phyloP scores from a whole-genome alignment of 2,888 invertebrate species.

The Drosophila cognata region DNA sequence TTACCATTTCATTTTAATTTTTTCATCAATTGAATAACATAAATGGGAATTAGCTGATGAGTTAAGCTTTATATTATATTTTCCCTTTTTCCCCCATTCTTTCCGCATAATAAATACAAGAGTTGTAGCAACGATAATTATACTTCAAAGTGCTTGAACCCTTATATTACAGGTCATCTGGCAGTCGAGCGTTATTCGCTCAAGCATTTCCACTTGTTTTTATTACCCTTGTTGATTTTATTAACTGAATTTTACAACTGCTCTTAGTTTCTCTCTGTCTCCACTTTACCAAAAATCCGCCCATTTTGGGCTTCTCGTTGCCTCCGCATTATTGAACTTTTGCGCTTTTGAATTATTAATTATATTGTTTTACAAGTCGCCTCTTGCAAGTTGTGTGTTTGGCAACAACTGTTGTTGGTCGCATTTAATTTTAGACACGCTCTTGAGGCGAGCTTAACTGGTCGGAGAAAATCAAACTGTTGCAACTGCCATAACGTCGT shows the following conservation, averaged over 20 bases:
- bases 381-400: conserved; percentile 24
- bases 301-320: conserved; percentile 19
- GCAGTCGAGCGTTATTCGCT: not conserved
- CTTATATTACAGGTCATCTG: conserved; percentile 2
- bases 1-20: not conserved
- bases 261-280: conserved; percentile 35
- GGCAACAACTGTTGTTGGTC: conserved; percentile 42
- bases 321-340: conserved; percentile 71
- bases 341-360: conserved; percentile 67
- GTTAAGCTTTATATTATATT: not conserved
- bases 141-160: not conserved
- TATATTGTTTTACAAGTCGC: conserved; percentile 62
- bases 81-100: not conserved
- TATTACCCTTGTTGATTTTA: conserved; percentile 67
- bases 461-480: conserved; percentile 8
- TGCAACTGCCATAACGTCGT: conserved; percentile 18
- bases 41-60: not conserved
- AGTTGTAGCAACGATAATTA: not conserved
- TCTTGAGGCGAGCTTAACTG: conserved; percentile 16
- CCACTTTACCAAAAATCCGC: conserved; percentile 2
- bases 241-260: conserved; percentile 65
- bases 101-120: not conserved
- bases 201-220: conserved; percentile 8
- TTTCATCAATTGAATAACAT: not conserved
- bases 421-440: conserved; percentile 36